These are phyloP conservation scores for Drosophila lacteicornis DNA, from an alignment of 1,140 invertebrate genomes.

Conservation along the genomic window DNA sequence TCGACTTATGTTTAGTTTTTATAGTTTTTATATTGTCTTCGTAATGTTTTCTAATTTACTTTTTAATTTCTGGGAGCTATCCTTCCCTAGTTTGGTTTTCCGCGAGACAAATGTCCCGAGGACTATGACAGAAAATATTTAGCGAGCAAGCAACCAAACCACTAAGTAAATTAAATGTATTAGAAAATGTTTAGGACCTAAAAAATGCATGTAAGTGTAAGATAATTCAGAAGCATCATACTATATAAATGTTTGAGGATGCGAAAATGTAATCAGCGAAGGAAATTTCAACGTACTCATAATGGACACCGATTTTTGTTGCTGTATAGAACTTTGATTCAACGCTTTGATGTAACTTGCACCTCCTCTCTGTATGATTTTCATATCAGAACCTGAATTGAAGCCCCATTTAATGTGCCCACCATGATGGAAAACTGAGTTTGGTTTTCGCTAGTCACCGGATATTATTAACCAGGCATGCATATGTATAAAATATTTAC, in stretches of 20 bases:
- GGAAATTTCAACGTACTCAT: slow-evolving; percentile 18
- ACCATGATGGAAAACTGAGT: slow-evolving; percentile 19
- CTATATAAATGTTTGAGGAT: slow-evolving; percentile 27
- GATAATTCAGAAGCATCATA: slow-evolving; percentile 52
- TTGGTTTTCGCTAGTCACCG: slow-evolving; percentile 5
- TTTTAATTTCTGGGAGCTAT: slow-evolving; percentile 3
- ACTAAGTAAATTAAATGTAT: slow-evolving; percentile 74
- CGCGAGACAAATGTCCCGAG: background rate
- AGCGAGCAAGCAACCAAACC: slow-evolving; percentile 25
- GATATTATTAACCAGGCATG: slow-evolving; percentile 25
- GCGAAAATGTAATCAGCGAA: slow-evolving; percentile 18
- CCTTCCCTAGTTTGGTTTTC: background rate
- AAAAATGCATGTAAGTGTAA: slow-evolving; percentile 67
- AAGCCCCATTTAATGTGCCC: slow-evolving; percentile 41
- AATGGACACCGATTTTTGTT: slow-evolving; percentile 37
- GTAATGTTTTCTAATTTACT: background rate
- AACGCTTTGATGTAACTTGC: slow-evolving; percentile 14
- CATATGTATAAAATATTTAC: slow-evolving; percentile 53
- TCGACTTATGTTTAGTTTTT: slow-evolving; percentile 10
- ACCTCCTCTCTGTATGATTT: slow-evolving; percentile 32
- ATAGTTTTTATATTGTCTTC: background rate
- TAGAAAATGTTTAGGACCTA: slow-evolving; percentile 80
- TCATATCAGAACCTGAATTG: slow-evolving; percentile 22
- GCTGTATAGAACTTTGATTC: slow-evolving; percentile 48
- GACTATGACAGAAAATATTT: slow-evolving; percentile 13